Percentiles rank a stretch among this genome's conserved stretches.
Evolutionary conservation across 2,888 invertebrate species (phyloP).

Genomic region (Gibbula magus): DNA sequence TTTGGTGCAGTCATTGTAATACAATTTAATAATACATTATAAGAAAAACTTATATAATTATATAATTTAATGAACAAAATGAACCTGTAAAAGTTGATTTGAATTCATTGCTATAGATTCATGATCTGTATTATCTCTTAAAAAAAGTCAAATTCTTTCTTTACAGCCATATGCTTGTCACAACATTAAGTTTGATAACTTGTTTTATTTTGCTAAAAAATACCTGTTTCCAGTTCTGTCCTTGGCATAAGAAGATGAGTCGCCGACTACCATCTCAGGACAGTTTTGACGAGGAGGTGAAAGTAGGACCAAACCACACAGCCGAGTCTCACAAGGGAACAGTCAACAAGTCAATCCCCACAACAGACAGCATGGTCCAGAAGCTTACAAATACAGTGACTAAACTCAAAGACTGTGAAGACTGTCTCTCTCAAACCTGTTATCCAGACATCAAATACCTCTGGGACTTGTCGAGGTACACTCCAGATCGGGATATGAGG

Average conservation of each 20-base stretch:
- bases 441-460: slow-evolving; percentile 21
- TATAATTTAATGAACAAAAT: too few relatives aligned
- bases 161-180: too few relatives aligned
- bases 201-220: too few relatives aligned
- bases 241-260: background rate
- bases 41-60: too few relatives aligned
- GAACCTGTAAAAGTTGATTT: too few relatives aligned
- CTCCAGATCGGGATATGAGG: background rate
- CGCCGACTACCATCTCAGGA: background rate
- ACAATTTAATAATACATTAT: too few relatives aligned
- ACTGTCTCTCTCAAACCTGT: background rate
- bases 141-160: too few relatives aligned
- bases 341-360: background rate
- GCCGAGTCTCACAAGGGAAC: background rate
- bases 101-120: too few relatives aligned
- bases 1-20: too few relatives aligned
- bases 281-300: background rate
- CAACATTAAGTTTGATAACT: too few relatives aligned
- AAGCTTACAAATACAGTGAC: background rate
- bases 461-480: slow-evolving; percentile 20
- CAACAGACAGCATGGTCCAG: background rate
- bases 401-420: background rate
- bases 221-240: background rate
- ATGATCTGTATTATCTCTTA: too few relatives aligned
- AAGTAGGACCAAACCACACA: background rate